Evolutionary conservation across 2,113 vertebrate genomes (phyloP).

Genomic region (Elaphurus davidianus): DNA sequence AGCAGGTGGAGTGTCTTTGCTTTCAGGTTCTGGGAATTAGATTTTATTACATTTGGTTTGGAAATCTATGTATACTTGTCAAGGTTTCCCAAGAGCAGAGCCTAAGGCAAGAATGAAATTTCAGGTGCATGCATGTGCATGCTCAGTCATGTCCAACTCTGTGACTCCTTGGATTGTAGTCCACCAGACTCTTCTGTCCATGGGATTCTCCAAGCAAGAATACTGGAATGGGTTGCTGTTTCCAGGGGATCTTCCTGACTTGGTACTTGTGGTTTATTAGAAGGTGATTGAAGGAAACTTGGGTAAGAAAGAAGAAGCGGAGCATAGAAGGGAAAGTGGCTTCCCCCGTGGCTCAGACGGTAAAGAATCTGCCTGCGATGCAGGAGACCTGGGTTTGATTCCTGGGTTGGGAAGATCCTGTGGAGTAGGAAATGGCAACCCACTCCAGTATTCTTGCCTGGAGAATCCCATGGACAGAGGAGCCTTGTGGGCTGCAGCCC

Average conservation of each 20-base stretch:
- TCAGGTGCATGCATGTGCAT: not conserved
- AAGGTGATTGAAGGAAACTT: not conserved
- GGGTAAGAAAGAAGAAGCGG: not conserved
- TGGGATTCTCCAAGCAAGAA: not conserved
- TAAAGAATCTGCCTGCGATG: not conserved
- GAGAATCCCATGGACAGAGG: not conserved
- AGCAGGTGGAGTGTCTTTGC: not conserved
- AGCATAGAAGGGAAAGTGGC: not conserved
- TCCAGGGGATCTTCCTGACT: not conserved
- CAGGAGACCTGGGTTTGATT: not conserved
- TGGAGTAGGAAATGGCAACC: not conserved
- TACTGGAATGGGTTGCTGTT: not conserved
- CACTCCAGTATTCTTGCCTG: not conserved
- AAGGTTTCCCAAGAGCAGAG: not conserved
- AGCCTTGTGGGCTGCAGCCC: not conserved
- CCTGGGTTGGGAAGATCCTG: not conserved
- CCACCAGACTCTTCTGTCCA: not conserved
- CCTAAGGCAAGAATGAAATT: not conserved
- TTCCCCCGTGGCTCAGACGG: not conserved
- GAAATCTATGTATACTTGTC: not conserved
- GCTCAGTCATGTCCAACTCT: not conserved
- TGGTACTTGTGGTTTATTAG: not conserved
- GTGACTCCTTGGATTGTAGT: not conserved
- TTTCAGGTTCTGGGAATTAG: not conserved
- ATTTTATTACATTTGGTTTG: slow-evolving; percentile 13